These are phyloP conservation scores for Steinernema hermaphroditum DNA, from an alignment of 2,888 invertebrate genomes.

Conservation along the genomic window DNA sequence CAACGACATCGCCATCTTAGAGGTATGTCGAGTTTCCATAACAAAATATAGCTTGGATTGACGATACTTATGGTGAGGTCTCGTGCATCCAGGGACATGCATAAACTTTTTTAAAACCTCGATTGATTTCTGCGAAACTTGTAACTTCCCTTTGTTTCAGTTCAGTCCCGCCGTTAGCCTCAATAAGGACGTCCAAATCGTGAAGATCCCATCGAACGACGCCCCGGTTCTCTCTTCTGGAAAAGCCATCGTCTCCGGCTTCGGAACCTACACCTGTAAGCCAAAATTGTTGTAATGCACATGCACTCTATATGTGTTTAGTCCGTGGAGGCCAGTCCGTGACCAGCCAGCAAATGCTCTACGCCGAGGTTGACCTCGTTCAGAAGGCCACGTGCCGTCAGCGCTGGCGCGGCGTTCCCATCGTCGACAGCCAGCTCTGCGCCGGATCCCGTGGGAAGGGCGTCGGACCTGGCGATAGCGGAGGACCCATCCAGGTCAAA, in stretches of 20 bases:
- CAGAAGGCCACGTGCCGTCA: neutral
- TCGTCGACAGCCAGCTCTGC: neutral
- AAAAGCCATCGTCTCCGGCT: neutral
- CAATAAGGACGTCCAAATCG: neutral
- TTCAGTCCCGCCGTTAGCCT: too few species aligned
- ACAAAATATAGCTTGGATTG: too few species aligned
- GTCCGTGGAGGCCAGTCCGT: neutral
- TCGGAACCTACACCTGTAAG: slow-evolving; percentile 2
- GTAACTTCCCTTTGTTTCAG: too few species aligned
- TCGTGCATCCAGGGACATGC: too few species aligned
- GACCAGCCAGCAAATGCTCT: neutral
- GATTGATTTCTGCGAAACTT: too few species aligned
- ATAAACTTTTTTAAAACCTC: too few species aligned
- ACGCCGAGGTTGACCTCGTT: neutral
- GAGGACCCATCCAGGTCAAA: neutral
- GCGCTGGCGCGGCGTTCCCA: neutral
- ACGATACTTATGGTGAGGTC: too few species aligned
- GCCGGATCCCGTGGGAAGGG: neutral
- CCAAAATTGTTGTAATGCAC: neutral
- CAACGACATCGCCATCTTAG: too few species aligned
- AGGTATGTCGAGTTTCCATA: too few species aligned
- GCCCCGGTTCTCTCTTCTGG: neutral
- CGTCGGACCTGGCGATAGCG: neutral
- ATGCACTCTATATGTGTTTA: neutral
- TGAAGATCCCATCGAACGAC: neutral